A percentile compares a stretch with the other conserved stretches of the same genome.
These are phyloP conservation scores for Lithobates pipiens DNA, from an alignment of 2,797 vertebrate genomes.

Conservation along the genomic window DNA sequence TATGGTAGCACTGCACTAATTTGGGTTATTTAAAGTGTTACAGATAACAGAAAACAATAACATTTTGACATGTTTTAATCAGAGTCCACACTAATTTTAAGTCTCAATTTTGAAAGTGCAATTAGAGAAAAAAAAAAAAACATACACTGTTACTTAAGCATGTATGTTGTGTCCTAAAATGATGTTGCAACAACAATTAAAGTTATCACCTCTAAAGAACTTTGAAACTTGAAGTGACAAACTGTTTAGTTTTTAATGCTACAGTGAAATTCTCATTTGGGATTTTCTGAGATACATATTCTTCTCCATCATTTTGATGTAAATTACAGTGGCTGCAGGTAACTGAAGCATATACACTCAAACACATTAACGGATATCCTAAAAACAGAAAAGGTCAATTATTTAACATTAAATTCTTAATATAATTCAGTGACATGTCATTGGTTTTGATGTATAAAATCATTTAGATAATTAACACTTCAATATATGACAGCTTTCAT, in stretches of 20 bases:
- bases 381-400: constrained; percentile 57
- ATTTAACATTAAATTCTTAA: constrained; percentile 36
- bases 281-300: background rate
- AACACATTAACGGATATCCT: constrained; percentile 22
- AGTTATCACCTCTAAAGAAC: background rate
- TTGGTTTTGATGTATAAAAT: constrained; percentile 58
- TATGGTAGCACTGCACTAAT: no score
- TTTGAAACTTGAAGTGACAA: background rate
- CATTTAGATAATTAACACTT: constrained; percentile 57
- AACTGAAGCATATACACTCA: constrained; percentile 8
- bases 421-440: constrained; percentile 45
- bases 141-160: no score
- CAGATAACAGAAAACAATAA: no score
- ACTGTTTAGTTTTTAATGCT: background rate
- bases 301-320: constrained; percentile 4
- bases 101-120: no score
- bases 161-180: no score
- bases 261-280: constrained; percentile 4
- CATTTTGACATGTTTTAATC: no score
- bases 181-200: background rate
- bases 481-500: constrained; percentile 54
- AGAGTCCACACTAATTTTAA: no score
- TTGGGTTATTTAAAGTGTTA: no score
- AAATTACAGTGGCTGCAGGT: constrained; percentile 6
- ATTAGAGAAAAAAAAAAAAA: no score